phyloP scores from a whole-genome alignment of 2,113 vertebrate species.

The Scomber japonicus region DNA sequence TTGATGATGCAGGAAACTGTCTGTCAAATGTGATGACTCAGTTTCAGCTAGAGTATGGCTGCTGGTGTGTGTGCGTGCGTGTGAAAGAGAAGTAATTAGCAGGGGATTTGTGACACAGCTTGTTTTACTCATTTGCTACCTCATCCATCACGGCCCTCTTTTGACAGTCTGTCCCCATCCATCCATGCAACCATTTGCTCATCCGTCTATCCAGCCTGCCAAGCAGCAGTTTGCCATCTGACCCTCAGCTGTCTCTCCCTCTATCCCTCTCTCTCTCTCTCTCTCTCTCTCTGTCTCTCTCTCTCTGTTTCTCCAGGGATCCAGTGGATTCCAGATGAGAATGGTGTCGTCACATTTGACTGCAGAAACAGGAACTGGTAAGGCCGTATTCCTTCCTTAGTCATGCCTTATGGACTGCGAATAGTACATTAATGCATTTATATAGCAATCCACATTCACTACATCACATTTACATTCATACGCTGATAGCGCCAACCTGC shows the following conservation, averaged over 20 bases:
- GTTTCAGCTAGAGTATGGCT: slow-evolving; percentile 8
- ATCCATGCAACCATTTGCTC: slow-evolving; percentile 24
- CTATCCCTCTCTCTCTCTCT: background rate
- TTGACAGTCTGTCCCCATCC: slow-evolving; percentile 42
- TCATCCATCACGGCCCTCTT: slow-evolving; percentile 50
- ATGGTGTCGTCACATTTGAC: slow-evolving; percentile 95
- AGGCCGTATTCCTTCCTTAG: slow-evolving; percentile 35
- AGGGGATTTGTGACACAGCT: slow-evolving; percentile 52
- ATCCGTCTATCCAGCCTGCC: background rate
- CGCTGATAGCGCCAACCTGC: too few species aligned
- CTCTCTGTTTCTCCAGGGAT: slow-evolving; percentile 85
- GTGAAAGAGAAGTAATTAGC: slow-evolving; percentile 50
- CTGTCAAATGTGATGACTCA: slow-evolving; percentile 54
- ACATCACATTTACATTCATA: too few species aligned
- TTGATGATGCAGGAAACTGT: slow-evolving; percentile 46
- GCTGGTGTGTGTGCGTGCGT: slow-evolving; percentile 12
- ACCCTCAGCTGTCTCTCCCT: background rate
- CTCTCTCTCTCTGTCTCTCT: slow-evolving; percentile 24
- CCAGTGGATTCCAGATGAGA: slow-evolving; percentile 95
- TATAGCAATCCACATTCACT: too few species aligned
- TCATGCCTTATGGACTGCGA: background rate
- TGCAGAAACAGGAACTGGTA: slow-evolving; percentile 96
- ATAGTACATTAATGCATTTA: too few species aligned
- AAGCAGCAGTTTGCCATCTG: background rate
- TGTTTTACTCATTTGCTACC: slow-evolving; percentile 42